A percentile compares a stretch with the other conserved stretches of the same genome.
Conservation (phyloP, 2,888 invertebrate species). For the Xestia xanthographa region DNA sequence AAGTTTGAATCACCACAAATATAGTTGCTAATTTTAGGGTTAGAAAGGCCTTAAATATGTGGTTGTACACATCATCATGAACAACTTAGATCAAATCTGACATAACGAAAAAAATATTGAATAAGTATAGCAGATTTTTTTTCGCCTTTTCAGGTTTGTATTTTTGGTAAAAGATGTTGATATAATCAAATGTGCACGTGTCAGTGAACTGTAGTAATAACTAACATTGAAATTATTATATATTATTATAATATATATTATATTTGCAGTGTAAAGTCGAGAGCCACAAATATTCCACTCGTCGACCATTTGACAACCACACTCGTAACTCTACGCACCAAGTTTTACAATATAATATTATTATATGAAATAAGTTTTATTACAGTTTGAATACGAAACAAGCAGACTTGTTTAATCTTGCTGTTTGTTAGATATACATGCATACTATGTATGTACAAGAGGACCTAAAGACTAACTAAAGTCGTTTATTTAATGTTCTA, state of each 20-base stretch:
- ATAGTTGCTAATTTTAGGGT: no score
- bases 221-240: background rate
- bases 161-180: background rate
- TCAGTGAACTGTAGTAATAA: background rate
- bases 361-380: slow-evolving; percentile 54
- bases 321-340: slow-evolving; percentile 1
- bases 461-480: background rate
- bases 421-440: background rate
- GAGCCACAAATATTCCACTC: slow-evolving; percentile 35
- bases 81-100: background rate
- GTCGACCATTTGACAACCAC: slow-evolving; percentile 43
- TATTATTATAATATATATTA: no score
- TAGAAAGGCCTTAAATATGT: no score
- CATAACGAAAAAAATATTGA: background rate
- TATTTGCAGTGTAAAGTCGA: slow-evolving; percentile 19
- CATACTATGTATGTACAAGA: background rate
- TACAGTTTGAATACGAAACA: slow-evolving; percentile 37
- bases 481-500: background rate
- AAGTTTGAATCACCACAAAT: no score
- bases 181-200: background rate
- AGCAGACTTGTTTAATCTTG: slow-evolving; percentile 15
- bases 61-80: background rate
- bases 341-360: slow-evolving; percentile 53
- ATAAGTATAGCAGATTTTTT: background rate
- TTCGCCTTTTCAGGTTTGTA: background rate